Evolutionary conservation across 2,113 vertebrate genomes (phyloP), one percentile per base, ranked within the genome.

Genomic region (Numenius arquata): DNA sequence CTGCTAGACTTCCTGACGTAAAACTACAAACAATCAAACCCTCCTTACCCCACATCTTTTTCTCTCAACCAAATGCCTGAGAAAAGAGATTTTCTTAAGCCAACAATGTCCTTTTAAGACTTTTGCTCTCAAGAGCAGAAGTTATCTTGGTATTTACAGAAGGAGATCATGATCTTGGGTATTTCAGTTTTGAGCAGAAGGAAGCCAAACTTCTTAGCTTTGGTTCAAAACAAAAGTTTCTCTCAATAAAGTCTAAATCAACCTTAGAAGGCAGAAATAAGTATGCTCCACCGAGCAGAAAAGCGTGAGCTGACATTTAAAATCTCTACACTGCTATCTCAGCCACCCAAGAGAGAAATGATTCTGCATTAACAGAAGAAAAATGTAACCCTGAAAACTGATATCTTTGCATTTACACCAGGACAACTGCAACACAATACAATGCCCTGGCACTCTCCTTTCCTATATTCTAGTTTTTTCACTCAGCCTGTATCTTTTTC

Each of bases 21-120:
- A 96, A 97, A 96, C 94, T 95, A 95, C 94, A 96, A 96, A 97
- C 96, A 96, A 96, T 81, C 95, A 94, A 93, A 68, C 32, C 9
- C 66, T 97, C 88, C 80, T 95, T 85, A 89, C 76, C 96, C 92
- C 90, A 89, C 79, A 85, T 53, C 66, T 58, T 70, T 58, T 78
- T 92, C 86, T 75, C 73, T 74, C 61, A 90, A 96, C 45, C 27
- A 85, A 95, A 85, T 68, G 90, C 48, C 73, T 89, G 48, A 93
- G 79, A 96, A 95, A 56, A 50, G 12, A 41, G 41, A 36, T 6
- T 56, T 88, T 90, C 95, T 80, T 26, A 68, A 95, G 59, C 34
- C 36, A 55, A 4, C 43, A 67, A 26, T 47, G 62, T 79, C 26
- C 29, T 91, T 90, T 93, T 78, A 89, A 72, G 22, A 30, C 6